phyloP scores from a whole-genome alignment of 64 coral and sea anemone species.

The Pocillopora damicornis region DNA sequence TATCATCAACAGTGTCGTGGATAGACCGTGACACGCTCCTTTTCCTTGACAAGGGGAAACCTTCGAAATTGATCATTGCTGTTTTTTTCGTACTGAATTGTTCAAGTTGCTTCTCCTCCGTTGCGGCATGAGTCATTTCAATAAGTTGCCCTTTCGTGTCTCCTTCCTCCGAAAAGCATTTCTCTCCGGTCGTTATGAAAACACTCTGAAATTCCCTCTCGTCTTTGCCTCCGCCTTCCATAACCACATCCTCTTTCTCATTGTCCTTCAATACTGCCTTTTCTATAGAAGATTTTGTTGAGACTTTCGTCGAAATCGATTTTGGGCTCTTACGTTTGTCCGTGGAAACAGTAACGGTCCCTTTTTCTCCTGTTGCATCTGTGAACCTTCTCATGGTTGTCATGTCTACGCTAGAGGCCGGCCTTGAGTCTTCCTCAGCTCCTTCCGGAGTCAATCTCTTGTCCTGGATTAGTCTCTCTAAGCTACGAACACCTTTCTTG shows the following conservation, averaged over 20 bases:
- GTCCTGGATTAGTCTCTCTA: conserved; percentile 20
- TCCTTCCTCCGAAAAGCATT: background rate
- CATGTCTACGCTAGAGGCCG: conserved; percentile 6
- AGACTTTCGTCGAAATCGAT: background rate
- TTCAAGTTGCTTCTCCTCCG: background rate
- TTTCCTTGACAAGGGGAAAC: background rate
- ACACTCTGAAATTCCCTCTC: background rate
- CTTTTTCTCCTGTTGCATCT: background rate
- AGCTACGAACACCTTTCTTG: background rate
- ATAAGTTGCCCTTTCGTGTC: background rate
- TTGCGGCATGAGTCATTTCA: background rate
- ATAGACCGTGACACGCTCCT: conserved; percentile 14
- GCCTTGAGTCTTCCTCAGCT: conserved; percentile 14
- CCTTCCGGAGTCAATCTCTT: conserved; percentile 32
- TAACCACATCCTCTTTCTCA: background rate
- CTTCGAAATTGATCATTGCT: background rate
- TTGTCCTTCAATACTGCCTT: background rate
- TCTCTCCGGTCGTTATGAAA: background rate
- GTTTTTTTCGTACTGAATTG: background rate
- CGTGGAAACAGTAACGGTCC: background rate
- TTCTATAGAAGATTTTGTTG: background rate
- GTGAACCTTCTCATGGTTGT: background rate
- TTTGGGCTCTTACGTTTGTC: background rate
- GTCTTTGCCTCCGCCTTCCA: conserved; percentile 25
- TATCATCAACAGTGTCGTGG: conserved; percentile 32